Conservation (phyloP, 2,888 invertebrate genomes). For the Tetropium fuscum region DNA sequence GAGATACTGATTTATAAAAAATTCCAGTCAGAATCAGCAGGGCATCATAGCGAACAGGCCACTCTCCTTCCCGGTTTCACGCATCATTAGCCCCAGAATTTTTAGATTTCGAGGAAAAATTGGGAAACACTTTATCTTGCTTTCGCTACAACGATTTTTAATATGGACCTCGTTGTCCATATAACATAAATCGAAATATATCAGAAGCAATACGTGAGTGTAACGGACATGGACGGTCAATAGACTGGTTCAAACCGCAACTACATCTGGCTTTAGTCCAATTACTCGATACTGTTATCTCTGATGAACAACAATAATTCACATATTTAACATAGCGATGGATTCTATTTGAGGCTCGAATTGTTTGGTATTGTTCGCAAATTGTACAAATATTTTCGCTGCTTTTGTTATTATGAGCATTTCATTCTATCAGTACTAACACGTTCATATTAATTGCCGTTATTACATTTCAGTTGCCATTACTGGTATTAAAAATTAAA, state of each 20-base stretch:
- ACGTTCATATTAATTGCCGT: no score
- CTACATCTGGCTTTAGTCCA: slow-evolving; percentile 36
- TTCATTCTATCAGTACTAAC: no score
- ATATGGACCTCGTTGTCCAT: slow-evolving; percentile 54
- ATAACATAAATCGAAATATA: slow-evolving; percentile 53
- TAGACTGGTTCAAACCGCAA: slow-evolving; percentile 35
- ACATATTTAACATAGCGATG: slow-evolving; percentile 43
- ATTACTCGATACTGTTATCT: slow-evolving; percentile 41
- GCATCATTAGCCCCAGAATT: slow-evolving; percentile 53
- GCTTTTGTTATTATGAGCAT: slow-evolving; percentile 1
- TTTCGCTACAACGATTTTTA: slow-evolving; percentile 59
- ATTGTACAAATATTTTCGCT: slow-evolving; percentile 10
- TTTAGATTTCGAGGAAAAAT: slow-evolving; percentile 47
- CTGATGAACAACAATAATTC: slow-evolving; percentile 42
- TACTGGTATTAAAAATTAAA: neutral
- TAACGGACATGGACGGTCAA: slow-evolving; percentile 44
- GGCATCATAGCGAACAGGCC: slow-evolving; percentile 27
- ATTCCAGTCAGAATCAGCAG: slow-evolving; percentile 35
- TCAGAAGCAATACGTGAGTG: slow-evolving; percentile 48
- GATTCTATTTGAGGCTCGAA: slow-evolving; percentile 31
- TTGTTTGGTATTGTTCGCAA: slow-evolving; percentile 23
- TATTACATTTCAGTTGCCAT: neutral
- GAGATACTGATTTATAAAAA: slow-evolving; percentile 34
- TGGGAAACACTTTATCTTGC: slow-evolving; percentile 61
- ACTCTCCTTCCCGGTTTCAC: slow-evolving; percentile 49